These are phyloP conservation scores for Xenopus petersii DNA, from an alignment of 2,797 vertebrate genomes.

Conservation along the genomic window DNA sequence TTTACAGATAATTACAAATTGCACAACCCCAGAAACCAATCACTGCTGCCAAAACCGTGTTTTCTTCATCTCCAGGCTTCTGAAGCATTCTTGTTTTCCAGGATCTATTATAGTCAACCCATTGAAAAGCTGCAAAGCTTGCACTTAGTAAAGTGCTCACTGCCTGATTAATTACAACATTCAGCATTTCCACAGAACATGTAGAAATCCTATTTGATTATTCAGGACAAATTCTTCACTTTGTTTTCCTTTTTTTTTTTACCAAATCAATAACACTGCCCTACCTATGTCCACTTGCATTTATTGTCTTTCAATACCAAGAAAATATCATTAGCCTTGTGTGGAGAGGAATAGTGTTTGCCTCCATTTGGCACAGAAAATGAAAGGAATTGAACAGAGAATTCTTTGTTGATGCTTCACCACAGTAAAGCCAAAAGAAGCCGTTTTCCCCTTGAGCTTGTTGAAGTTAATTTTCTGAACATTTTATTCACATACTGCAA, in stretches of 20 bases:
- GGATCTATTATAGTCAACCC: conserved; percentile 50
- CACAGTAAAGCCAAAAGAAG: conserved; percentile 54
- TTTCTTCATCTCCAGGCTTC: conserved; percentile 60
- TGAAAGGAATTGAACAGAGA: conserved; percentile 63
- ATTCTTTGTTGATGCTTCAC: conserved; percentile 73
- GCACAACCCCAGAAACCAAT: conserved; percentile 67
- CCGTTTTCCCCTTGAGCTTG: conserved; percentile 51
- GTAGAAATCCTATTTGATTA: background rate
- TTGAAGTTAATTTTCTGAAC: conserved; percentile 51
- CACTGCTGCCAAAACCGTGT: conserved; percentile 65
- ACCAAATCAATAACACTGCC: too few relatives aligned
- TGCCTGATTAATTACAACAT: conserved; percentile 55
- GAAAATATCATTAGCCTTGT: conserved; percentile 58
- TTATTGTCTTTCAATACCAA: background rate
- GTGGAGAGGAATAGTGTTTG: conserved; percentile 67
- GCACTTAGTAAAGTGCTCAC: conserved; percentile 57
- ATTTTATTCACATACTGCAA: conserved; percentile 60
- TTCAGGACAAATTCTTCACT: background rate
- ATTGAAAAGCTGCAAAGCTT: conserved; percentile 62
- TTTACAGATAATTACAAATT: conserved; percentile 71
- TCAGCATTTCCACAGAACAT: conserved; percentile 45
- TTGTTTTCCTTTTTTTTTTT: too few relatives aligned
- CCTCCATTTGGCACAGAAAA: conserved; percentile 64
- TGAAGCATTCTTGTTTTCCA: conserved; percentile 61
- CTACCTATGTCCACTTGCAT: too few relatives aligned